Evolutionary conservation across 2,113 vertebrate genomes (phyloP).

Genomic region (Xiphias gladius): DNA sequence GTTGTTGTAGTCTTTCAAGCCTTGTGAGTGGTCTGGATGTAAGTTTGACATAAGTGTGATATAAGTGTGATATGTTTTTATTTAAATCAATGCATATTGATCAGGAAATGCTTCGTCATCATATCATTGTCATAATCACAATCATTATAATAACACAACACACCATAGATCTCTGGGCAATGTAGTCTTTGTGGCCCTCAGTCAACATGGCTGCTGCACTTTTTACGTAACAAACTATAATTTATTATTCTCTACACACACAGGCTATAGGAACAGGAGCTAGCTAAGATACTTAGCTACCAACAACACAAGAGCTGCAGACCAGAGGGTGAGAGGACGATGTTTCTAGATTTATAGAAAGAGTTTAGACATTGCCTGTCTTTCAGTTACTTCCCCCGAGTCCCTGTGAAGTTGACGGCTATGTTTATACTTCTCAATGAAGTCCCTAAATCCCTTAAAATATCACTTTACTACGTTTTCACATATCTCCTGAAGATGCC

Average conservation of each 20-base stretch:
- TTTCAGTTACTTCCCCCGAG: not conserved
- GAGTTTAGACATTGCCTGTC: conserved; percentile 57
- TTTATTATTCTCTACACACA: conserved; percentile 73
- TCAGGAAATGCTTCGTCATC: conserved; percentile 66
- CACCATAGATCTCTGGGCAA: conserved; percentile 39
- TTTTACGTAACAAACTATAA: conserved; percentile 76
- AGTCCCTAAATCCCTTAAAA: conserved; percentile 3
- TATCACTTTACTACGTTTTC: not conserved
- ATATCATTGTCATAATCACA: conserved; percentile 55
- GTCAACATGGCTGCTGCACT: conserved; percentile 66
- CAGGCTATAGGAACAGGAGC: conserved; percentile 71
- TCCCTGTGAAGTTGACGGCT: conserved; percentile 12
- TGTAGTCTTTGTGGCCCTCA: conserved; percentile 48
- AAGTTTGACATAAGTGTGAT: conserved; percentile 61
- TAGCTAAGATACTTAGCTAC: conserved; percentile 79
- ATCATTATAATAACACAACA: conserved; percentile 66
- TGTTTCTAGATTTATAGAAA: conserved; percentile 57
- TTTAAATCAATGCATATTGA: conserved; percentile 76
- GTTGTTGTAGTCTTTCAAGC: not conserved
- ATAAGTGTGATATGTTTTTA: conserved; percentile 78
- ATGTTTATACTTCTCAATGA: not conserved
- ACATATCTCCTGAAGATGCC: not conserved
- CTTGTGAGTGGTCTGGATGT: conserved; percentile 2
- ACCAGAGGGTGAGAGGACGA: conserved; percentile 45
- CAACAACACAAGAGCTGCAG: conserved; percentile 66